phyloP scores from a whole-genome alignment of 35 echinoderm and acorn worm genomes.

The Apostichopus parvimensis region DNA sequence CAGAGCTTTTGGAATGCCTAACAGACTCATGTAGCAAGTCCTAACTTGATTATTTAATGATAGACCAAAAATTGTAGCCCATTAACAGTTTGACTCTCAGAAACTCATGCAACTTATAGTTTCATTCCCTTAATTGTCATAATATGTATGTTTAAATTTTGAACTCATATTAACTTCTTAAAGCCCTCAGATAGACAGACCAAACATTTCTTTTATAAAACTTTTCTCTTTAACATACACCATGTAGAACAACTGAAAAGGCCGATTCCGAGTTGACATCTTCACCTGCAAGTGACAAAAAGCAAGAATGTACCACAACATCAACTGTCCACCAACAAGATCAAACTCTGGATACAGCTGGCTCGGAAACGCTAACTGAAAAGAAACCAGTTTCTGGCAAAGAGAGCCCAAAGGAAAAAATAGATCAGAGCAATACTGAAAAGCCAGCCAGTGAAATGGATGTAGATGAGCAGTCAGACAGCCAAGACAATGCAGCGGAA shows the following conservation, averaged over 20 bases:
- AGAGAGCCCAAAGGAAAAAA: background rate
- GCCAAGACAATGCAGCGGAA: background rate
- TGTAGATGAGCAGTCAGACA: background rate
- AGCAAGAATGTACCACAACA: background rate
- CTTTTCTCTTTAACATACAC: background rate
- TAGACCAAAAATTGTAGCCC: too few relatives aligned
- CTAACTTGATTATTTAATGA: too few relatives aligned
- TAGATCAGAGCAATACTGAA: background rate
- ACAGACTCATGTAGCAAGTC: too few relatives aligned
- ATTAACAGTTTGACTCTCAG: too few relatives aligned
- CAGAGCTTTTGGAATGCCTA: too few relatives aligned
- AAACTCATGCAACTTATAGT: too few relatives aligned
- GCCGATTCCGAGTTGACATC: background rate
- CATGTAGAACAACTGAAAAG: background rate
- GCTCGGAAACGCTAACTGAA: background rate
- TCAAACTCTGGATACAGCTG: background rate
- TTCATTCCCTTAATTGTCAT: too few relatives aligned
- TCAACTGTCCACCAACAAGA: background rate
- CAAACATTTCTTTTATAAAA: too few relatives aligned
- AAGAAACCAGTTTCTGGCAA: background rate
- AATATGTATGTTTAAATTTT: too few relatives aligned
- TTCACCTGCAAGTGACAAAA: background rate
- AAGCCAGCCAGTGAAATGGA: background rate
- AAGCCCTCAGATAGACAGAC: too few relatives aligned
- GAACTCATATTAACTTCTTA: too few relatives aligned